A percentile compares a stretch with the other conserved stretches of the same genome.
phyloP scores from a whole-genome alignment of 2,113 vertebrate species.

The Mus spicilegus region DNA sequence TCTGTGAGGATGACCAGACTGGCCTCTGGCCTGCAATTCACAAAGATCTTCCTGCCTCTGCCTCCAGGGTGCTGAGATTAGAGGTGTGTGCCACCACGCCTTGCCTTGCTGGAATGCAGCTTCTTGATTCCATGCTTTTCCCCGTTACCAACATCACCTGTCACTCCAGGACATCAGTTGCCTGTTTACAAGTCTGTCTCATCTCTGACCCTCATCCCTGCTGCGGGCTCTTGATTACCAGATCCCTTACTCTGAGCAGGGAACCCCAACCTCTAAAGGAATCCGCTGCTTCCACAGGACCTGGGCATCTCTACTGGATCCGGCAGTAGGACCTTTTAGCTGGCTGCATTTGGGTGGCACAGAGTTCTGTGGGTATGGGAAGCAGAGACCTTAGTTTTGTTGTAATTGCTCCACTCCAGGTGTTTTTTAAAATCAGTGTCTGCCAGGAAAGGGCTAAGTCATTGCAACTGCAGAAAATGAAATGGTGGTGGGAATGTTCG shows the following conservation, averaged over 20 bases:
- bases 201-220: not conserved
- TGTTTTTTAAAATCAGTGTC: not conserved
- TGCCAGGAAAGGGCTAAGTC: conserved; percentile 1
- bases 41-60: not conserved
- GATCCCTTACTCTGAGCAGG: not conserved
- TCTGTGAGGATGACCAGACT: not conserved
- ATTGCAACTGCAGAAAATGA: conserved; percentile 14
- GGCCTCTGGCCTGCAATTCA: not conserved
- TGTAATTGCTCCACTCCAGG: not conserved
- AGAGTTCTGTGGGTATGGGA: not conserved
- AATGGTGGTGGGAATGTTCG: not conserved
- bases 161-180: not conserved
- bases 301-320: not conserved
- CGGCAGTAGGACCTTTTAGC: not conserved
- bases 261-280: not conserved
- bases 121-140: not conserved
- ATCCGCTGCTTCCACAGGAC: not conserved
- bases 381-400: not conserved
- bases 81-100: not conserved
- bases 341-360: too few relatives aligned
- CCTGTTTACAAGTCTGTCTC: not conserved
- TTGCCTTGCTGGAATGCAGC: not conserved
- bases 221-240: not conserved
- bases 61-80: not conserved
- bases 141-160: not conserved